Percentiles rank a stretch among this genome's conserved stretches.
Evolutionary conservation across 2,888 invertebrate species (phyloP).

Genomic region (Microplitis deprimator): DNA sequence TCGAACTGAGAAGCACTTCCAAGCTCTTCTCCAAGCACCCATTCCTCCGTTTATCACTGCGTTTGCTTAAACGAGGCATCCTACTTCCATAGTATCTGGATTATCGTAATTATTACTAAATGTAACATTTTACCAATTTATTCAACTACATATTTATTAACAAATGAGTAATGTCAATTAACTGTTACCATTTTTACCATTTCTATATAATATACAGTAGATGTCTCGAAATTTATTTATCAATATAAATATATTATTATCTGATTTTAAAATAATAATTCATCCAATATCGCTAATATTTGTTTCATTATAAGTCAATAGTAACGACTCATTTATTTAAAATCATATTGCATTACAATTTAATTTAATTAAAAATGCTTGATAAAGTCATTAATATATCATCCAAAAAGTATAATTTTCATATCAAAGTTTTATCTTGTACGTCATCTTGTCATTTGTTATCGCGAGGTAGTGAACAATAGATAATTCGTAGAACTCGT

Average conservation of each 20-base stretch:
- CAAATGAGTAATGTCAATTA: conserved; percentile 26
- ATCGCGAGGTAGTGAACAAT: conserved; percentile 8
- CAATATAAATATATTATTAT: conserved; percentile 5
- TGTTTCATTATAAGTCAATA: background rate
- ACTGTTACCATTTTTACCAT: conserved; percentile 18
- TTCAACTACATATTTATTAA: conserved; percentile 21
- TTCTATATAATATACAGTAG: conserved; percentile 17
- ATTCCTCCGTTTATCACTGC: conserved; percentile 54
- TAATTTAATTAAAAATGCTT: conserved; percentile 24
- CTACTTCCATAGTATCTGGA: conserved; percentile 52
- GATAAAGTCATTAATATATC: conserved; percentile 28
- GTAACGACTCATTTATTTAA: conserved; percentile 12
- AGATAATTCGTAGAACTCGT: conserved; percentile 18
- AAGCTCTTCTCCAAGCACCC: conserved; percentile 59
- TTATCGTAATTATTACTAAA: conserved; percentile 53
- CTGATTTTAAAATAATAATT: background rate
- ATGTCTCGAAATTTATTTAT: conserved; percentile 17
- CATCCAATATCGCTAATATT: conserved; percentile 8
- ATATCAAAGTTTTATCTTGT: background rate
- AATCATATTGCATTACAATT: conserved; percentile 31
- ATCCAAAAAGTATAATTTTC: conserved; percentile 2
- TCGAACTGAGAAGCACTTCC: conserved; percentile 67
- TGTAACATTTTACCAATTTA: conserved; percentile 35
- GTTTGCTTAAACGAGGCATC: conserved; percentile 51
- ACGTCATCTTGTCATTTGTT: conserved; percentile 12